phyloP scores from a whole-genome alignment of 2,113 vertebrate species.

The Sprattus sprattus region DNA sequence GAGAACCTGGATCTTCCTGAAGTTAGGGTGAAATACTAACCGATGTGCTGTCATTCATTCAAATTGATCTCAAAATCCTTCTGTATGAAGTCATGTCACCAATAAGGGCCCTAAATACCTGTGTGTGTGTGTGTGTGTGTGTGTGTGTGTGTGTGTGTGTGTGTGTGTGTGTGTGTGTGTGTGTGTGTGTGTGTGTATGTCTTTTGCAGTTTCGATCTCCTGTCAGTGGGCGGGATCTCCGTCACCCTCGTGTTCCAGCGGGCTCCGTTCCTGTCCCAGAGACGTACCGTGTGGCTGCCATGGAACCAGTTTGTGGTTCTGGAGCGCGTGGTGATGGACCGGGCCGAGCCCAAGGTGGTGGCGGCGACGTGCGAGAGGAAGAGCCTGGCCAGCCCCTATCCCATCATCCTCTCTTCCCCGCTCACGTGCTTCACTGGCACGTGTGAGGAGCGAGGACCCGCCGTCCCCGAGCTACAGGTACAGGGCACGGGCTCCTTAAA shows the following conservation, averaged over 20 bases:
- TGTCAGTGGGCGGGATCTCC: slow-evolving; percentile 89
- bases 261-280: slow-evolving; percentile 89
- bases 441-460: slow-evolving; percentile 87
- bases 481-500: background rate
- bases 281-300: slow-evolving; percentile 90
- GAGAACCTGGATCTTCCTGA: too few relatives aligned
- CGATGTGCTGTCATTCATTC: background rate
- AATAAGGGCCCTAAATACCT: background rate
- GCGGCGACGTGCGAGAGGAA: slow-evolving; percentile 82
- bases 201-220: slow-evolving; percentile 87
- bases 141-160: slow-evolving; percentile 19
- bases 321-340: slow-evolving; percentile 90
- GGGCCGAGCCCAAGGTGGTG: slow-evolving; percentile 67
- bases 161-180: background rate
- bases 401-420: slow-evolving; percentile 90
- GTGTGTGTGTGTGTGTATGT: background rate
- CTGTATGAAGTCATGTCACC: background rate
- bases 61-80: background rate
- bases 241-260: slow-evolving; percentile 92
- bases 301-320: slow-evolving; percentile 95
- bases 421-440: slow-evolving; percentile 87
- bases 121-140: background rate
- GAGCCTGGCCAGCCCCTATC: slow-evolving; percentile 86
- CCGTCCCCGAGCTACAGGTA: slow-evolving; percentile 94
- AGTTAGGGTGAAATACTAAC: too few relatives aligned